Evolutionary conservation across 2,797 vertebrate genomes (phyloP), one percentile per base, ranked within the genome.

Genomic region (Eulemur mongoz): DNA sequence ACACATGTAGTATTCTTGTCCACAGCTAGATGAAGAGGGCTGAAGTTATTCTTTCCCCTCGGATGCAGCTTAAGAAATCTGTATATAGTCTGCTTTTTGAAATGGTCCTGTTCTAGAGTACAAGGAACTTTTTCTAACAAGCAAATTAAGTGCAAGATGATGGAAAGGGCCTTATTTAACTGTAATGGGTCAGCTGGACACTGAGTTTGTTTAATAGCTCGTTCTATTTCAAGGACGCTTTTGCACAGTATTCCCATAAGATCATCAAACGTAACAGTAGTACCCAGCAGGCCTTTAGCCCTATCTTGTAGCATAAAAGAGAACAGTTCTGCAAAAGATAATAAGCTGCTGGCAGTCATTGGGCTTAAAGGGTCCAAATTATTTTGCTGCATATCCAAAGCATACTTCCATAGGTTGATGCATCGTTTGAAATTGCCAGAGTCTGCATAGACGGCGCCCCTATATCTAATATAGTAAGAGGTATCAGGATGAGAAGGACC

Each of bases 271-370:
- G 99, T 99, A 93, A 99, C 99, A 0, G 99, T 99, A 25, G 99
- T 99, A 43, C 99, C 99, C 97, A 99, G 98, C 7, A 99, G 99
- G 73, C 99, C 99, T 98, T 99, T 99, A 94, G 99, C 99, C 57
- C 99, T 98, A 97, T 99, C 99, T 98, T 99, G 99, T 52, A 99
- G 99, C 99, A 99, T 99, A 98, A 99, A 99, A 94, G 99, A 99
- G 98, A 99, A 99, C 30, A 99, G 99, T 98, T 99, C 99, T 7
- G 99, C 99, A 63, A 99, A 99, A 0, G 99, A 99, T 0, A 99
- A 98, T 87, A 99, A 98, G 97, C 99, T 99, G 98, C 99, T 99
- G 73, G 99, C 99, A 0, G 99, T 99, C 99, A 99, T 99, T 83
- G 99, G 99, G 96, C 99, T 99, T 94, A 99, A 99, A 0, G 99